Base-by-base conservation (phyloP, 1,140 invertebrate species). In the Augochlora pura region DNA sequence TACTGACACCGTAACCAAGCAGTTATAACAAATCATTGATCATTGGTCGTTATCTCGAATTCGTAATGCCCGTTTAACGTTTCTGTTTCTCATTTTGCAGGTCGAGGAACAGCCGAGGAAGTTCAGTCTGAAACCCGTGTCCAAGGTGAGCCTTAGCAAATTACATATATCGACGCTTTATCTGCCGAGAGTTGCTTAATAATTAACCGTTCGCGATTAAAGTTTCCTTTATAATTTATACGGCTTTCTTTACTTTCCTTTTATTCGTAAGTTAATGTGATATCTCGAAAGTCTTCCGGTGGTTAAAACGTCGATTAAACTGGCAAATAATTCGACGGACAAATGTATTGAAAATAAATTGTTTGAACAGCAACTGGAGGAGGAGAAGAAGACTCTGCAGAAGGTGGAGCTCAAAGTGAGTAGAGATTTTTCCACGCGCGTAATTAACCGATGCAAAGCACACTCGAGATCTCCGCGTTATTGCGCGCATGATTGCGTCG, bases 391-490 rank as follows among this genome's bases (percentile, higher is more conserved):
- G 71, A 83, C 80, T 10, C 49, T 88, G 25, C 89, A 91, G 49
- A 92, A 91, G 65, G 73, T 91, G 9, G 90, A 93, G 60, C 84
- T 93, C 0, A 93, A 93, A 85, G 92, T 91, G 74, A 90, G 88
- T 81, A 74, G 59, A 60, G 65, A 49, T 0, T 9, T n/a, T 39
- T 1, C 32, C 32, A 2, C 32, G 32, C 1, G 32, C 32, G 1
- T 32, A 32, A 14, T 5, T 23, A 4, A 66, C 4, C 25, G 3
- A 63, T 63, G 0, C 38, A 12, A 18, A 42, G 23, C 12, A 25
- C n/a, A 49, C 9, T 46, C 42, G 38, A 52, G 16, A 52, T 18
- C 23, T 62, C 3, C 9, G 32, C 2, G 32, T 42, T 8, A 38
- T 2, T 42, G 2, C 32, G 32, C 32, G 32, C 32, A 32, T 2